phyloP scores from a whole-genome alignment of 2,113 vertebrate genomes.

The Aspiorhynchus laticeps region DNA sequence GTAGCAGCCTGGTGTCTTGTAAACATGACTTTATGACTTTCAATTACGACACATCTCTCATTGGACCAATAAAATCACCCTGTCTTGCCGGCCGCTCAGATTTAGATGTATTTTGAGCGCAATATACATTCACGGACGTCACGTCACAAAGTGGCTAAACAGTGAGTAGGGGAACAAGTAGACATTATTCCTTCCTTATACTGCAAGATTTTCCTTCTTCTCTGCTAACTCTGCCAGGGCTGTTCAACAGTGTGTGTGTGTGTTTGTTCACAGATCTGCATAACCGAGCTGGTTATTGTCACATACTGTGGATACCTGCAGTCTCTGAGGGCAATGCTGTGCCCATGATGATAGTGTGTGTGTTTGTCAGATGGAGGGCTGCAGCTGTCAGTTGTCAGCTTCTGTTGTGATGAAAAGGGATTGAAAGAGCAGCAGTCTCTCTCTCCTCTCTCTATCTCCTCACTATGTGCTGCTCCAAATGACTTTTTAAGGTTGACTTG shows the following conservation, averaged over 20 bases:
- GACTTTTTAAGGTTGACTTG: conserved; percentile 36
- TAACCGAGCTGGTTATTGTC: conserved; percentile 40
- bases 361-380: conserved; percentile 42
- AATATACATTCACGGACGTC: not conserved
- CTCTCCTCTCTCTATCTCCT: conserved; percentile 8
- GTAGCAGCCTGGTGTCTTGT: not conserved
- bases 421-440: conserved; percentile 21
- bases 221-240: not conserved
- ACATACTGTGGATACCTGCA: conserved; percentile 41
- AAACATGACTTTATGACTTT: not conserved
- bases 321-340: conserved; percentile 60
- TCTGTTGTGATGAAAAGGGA: conserved; percentile 46
- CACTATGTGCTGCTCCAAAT: conserved; percentile 22
- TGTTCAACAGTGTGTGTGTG: conserved; percentile 23
- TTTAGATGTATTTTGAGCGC: not conserved
- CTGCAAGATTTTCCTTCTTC: not conserved
- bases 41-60: not conserved
- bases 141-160: not conserved
- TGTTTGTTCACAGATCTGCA: conserved; percentile 42
- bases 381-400: conserved; percentile 46
- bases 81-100: not conserved
- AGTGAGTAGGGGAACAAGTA: not conserved
- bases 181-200: not conserved
- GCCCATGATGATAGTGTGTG: conserved; percentile 45
- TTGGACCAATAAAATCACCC: not conserved